A percentile compares a stretch with the other conserved stretches of the same genome.
These are phyloP conservation scores for Iphiclides podalirius DNA, from an alignment of 2,888 invertebrate species.

Conservation along the genomic window DNA sequence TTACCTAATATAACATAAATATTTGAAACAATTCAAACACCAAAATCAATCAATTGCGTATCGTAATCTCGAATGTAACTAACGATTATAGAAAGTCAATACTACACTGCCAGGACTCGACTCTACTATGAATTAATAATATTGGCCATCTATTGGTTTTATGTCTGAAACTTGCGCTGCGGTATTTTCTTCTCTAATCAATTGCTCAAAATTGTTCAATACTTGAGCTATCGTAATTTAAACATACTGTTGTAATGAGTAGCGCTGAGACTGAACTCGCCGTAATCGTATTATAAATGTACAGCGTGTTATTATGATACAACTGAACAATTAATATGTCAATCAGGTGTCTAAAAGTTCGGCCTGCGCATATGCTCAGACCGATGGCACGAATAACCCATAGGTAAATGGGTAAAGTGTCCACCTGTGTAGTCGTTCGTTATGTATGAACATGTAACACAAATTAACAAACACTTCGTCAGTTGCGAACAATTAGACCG, in stretches of 20 bases:
- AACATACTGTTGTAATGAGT: background rate
- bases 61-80: no score
- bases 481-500: background rate
- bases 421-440: constrained; percentile 24
- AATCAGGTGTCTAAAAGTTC: constrained; percentile 42
- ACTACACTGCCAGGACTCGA: no score
- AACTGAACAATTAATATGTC: constrained; percentile 37
- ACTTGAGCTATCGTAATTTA: no score
- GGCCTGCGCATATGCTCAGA: background rate
- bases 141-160: no score
- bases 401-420: background rate
- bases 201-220: no score
- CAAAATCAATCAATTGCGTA: no score
- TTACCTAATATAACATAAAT: no score
- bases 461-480: background rate
- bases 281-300: constrained; percentile 17
- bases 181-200: no score
- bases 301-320: constrained; percentile 29
- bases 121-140: no score
- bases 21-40: no score
- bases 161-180: no score
- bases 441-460: constrained; percentile 15
- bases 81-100: no score
- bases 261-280: background rate
- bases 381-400: background rate